Evolutionary conservation across 2,888 invertebrate genomes (phyloP).

Genomic region (Chrysodeixis includens): DNA sequence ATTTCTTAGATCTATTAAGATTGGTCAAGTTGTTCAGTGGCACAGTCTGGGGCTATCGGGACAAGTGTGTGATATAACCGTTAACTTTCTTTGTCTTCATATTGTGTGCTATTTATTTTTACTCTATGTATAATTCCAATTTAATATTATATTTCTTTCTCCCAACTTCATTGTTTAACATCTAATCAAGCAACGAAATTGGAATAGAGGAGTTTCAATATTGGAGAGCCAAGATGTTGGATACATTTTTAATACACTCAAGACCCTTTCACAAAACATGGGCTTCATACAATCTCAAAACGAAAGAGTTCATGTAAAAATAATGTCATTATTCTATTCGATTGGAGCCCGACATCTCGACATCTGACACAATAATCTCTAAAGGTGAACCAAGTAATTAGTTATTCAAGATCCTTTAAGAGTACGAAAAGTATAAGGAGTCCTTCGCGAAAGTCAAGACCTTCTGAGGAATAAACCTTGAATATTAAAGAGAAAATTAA

Average conservation of each 20-base stretch:
- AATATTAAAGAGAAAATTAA: slow-evolving; percentile 50
- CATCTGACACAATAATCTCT: slow-evolving; percentile 35
- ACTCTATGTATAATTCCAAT: background rate
- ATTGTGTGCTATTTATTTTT: slow-evolving; percentile 59
- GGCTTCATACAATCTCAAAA: background rate
- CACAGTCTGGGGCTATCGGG: slow-evolving; percentile 59
- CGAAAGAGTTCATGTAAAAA: background rate
- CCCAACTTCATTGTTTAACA: too few relatives aligned
- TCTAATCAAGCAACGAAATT: too few relatives aligned
- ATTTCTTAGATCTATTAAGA: slow-evolving; percentile 52
- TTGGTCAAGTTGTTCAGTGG: slow-evolving; percentile 54
- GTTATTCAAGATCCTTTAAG: slow-evolving; percentile 60
- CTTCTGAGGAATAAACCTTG: slow-evolving; percentile 66
- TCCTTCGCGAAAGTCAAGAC: slow-evolving; percentile 65
- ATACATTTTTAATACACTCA: too few relatives aligned
- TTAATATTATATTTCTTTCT: too few relatives aligned
- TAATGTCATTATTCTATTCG: slow-evolving; percentile 40
- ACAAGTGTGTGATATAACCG: slow-evolving; percentile 63
- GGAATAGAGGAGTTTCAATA: too few relatives aligned
- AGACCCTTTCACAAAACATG: background rate
- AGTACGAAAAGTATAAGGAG: slow-evolving; percentile 56
- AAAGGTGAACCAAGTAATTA: slow-evolving; percentile 60
- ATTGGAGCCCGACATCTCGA: slow-evolving; percentile 29
- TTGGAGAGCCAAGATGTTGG: too few relatives aligned
- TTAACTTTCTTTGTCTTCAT: slow-evolving; percentile 67